Conservation (phyloP, 2,888 invertebrate genomes). For the Drosophila algonquin region DNA sequence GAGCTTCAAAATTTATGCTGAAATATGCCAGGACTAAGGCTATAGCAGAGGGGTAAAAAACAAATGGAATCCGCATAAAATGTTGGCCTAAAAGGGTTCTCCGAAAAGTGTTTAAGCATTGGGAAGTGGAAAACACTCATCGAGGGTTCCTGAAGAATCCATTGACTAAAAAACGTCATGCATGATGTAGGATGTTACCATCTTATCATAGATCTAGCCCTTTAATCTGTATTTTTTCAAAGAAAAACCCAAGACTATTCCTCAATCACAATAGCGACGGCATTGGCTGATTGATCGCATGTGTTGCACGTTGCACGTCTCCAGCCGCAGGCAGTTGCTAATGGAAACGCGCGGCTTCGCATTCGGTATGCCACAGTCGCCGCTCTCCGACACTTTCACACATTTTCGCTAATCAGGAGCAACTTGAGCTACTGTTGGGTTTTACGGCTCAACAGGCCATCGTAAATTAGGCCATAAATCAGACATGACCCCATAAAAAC, state of each 20-base stretch:
- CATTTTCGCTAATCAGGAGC: slow-evolving; percentile 73
- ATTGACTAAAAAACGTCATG: not conserved
- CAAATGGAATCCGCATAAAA: too few relatives aligned
- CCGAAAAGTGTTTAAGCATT: too few relatives aligned
- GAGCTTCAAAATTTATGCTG: too few relatives aligned
- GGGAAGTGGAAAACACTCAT: not conserved
- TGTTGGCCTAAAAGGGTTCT: too few relatives aligned
- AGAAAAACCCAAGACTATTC: not conserved
- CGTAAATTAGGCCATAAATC: slow-evolving; percentile 74
- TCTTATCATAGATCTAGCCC: not conserved
- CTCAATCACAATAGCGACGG: slow-evolving; percentile 19
- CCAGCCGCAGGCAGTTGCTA: slow-evolving; percentile 12
- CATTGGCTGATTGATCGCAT: slow-evolving; percentile 10
- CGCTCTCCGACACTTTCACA: slow-evolving; percentile 68
- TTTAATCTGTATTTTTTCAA: not conserved
- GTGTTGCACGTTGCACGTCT: slow-evolving; percentile 26
- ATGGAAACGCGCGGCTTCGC: slow-evolving; percentile 26
- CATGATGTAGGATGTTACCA: not conserved
- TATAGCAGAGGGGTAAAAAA: too few relatives aligned
- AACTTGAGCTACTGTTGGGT: slow-evolving; percentile 61
- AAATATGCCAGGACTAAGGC: too few relatives aligned
- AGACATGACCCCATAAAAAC: slow-evolving; percentile 64
- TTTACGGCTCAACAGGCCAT: slow-evolving; percentile 42
- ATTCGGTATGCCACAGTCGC: not conserved
- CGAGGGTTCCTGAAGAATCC: too few relatives aligned